A percentile compares a stretch with the other conserved stretches of the same genome.
phyloP scores from a whole-genome alignment of 2,797 vertebrate genomes.

The Dipus sagitta region DNA sequence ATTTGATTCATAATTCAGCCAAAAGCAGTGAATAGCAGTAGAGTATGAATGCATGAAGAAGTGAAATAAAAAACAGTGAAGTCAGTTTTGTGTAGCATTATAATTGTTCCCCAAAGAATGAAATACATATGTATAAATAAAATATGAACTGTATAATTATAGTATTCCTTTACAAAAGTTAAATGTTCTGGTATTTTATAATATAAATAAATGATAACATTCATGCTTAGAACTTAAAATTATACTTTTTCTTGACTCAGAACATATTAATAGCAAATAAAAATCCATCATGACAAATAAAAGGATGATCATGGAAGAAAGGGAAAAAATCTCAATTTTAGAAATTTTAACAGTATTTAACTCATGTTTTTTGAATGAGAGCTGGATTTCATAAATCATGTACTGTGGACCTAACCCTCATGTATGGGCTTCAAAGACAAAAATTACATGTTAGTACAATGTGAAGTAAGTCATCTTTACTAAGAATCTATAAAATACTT shows the following conservation, averaged over 20 bases:
- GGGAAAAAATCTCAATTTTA: neutral
- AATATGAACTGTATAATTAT: constrained; percentile 21
- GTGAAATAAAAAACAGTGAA: constrained; percentile 8
- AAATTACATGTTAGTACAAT: neutral
- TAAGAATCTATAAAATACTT: neutral
- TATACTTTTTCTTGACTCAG: neutral
- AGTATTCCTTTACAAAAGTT: constrained; percentile 6
- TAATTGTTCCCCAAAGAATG: neutral
- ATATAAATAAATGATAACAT: constrained; percentile 47
- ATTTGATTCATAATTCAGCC: neutral
- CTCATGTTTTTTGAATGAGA: neutral
- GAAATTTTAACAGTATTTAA: neutral
- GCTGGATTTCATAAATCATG: neutral
- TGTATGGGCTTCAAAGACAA: neutral
- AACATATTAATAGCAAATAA: constrained; percentile 46
- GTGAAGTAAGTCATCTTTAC: neutral
- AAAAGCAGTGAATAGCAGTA: neutral
- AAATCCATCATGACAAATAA: neutral
- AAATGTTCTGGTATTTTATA: neutral
- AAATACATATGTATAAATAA: neutral
- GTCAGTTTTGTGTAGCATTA: constrained; percentile 6
- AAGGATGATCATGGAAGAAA: neutral
- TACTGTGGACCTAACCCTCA: neutral
- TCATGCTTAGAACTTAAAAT: constrained; percentile 19
- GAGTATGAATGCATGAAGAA: neutral